Base-by-base conservation (phyloP, 1,140 invertebrate species). In the Dufourea novaeangliae region DNA sequence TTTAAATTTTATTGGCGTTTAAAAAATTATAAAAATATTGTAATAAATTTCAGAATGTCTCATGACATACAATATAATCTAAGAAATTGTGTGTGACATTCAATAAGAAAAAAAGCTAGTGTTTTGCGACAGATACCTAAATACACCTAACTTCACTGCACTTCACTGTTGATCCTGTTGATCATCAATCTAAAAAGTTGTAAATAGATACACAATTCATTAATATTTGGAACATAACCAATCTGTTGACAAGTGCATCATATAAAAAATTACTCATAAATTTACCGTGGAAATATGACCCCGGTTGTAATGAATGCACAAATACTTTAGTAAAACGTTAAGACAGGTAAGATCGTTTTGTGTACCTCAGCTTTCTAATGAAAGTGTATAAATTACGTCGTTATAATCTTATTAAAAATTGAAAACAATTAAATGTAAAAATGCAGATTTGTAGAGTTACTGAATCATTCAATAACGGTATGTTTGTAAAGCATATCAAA, bases 171-270 rank as follows among this genome's bases (percentile, higher is more conserved):
- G n/a, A n/a, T n/a, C n/a, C n/a, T n/a, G 44, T 83, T 32, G 54
- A 77, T 32, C 34, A 39, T 70, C 67, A 80, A 68, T 52, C 66
- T 73, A 78, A 70, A 69, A 83, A 83, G 76, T 66, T 59, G 32
- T 79, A 79, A 44, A 64, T 78, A 57, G 5, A n/a, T 50, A 50
- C 29, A 79, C 37, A 75, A 46, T 63, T 52, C 20, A 63, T 64
- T 73, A 54, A 77, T 83, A 50, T 84, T 71, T 72, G 44, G 46
- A 52, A 69, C 46, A 54, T 52, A 46, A 78, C 41, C 29, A 32
- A 59, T 54, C 27, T 39, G 34, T 39, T 34, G 34, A 64, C 17
- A 57, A 73, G 41, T 46, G 46, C 41, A 50, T 34, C 39, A 12
- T 25, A 56, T 41, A 37, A 61, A 52, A 52, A 62, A 56, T 56